Percentiles rank a stretch among this genome's conserved stretches.
These are phyloP conservation scores for Heliornis fulica DNA, from an alignment of 2,113 vertebrate species.

Conservation along the genomic window DNA sequence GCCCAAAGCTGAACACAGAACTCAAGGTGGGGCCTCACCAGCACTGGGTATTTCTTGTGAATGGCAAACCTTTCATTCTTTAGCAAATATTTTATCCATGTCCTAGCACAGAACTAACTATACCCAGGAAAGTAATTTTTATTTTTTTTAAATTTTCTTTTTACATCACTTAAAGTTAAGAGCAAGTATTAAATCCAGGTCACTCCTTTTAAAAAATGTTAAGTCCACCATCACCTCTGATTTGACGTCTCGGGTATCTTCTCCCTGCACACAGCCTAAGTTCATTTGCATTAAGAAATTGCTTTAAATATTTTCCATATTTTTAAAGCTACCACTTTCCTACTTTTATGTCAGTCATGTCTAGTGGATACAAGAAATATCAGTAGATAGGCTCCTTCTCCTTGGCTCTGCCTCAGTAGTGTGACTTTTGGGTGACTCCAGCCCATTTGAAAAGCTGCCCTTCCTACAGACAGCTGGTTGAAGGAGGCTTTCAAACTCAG, in stretches of 20 bases:
- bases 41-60: not conserved
- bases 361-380: not conserved
- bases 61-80: not conserved
- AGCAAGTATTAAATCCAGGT: not conserved
- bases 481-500: not conserved
- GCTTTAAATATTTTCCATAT: not conserved
- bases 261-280: not conserved
- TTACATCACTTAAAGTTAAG: not conserved
- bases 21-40: too few relatives aligned
- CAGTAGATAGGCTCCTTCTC: not conserved
- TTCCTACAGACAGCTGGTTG: not conserved
- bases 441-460: not conserved
- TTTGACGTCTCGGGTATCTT: not conserved
- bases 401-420: fast-evolving
- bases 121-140: not conserved
- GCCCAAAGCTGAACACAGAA: too few relatives aligned
- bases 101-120: not conserved
- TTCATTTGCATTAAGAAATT: not conserved
- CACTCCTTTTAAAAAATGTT: not conserved
- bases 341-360: not conserved
- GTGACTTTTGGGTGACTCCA: not conserved
- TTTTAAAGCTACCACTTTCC: not conserved
- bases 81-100: not conserved
- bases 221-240: not conserved
- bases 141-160: too few relatives aligned